These are phyloP conservation scores for Triplophysa rosa DNA, from an alignment of 2,113 vertebrate genomes.

Conservation along the genomic window DNA sequence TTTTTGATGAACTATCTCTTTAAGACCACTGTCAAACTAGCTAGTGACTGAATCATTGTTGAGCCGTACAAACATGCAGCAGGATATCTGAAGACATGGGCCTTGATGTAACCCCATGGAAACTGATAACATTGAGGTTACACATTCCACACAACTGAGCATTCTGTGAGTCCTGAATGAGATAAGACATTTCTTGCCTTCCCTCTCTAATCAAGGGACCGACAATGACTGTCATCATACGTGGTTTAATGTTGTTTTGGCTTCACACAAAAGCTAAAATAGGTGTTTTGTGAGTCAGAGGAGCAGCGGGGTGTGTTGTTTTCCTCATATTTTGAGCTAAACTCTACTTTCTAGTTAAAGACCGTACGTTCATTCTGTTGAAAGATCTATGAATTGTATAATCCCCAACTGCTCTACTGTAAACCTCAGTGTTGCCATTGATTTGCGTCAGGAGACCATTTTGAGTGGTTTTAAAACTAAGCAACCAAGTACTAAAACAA, in stretches of 20 bases:
- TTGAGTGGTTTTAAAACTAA: no score
- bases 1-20: no score
- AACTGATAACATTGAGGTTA: conserved; percentile 68
- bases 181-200: conserved; percentile 61
- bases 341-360: no score
- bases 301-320: not conserved
- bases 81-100: conserved; percentile 52
- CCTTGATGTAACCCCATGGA: conserved; percentile 67
- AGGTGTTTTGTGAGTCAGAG: not conserved
- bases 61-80: conserved; percentile 14
- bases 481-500: no score
- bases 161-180: conserved; percentile 61
- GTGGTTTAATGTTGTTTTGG: not conserved
- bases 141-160: conserved; percentile 65
- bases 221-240: not conserved
- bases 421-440: no score
- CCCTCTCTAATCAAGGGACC: conserved; percentile 8
- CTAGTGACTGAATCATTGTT: conserved; percentile 21
- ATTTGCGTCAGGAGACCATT: no score
- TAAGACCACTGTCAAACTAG: not conserved
- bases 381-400: not conserved
- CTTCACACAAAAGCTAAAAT: not conserved
- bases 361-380: no score
- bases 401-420: no score
- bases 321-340: not conserved